A percentile compares a stretch with the other conserved stretches of the same genome.
Conservation (phyloP, 2,888 invertebrate genomes). For the Hirtodrosophila cameraria region DNA sequence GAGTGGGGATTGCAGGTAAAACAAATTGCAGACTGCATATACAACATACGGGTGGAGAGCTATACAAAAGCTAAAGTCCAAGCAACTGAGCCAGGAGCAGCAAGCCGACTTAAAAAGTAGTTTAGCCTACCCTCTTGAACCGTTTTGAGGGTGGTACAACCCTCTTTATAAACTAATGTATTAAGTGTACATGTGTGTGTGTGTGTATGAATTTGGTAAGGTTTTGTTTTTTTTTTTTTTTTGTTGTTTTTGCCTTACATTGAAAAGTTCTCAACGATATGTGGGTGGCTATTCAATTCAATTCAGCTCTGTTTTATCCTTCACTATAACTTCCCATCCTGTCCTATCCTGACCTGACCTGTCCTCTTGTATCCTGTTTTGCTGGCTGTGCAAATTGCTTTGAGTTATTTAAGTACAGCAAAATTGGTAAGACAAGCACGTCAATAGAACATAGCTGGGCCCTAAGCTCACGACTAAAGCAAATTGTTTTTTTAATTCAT, state of each 20-base stretch:
- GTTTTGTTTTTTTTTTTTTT: constrained; percentile 47
- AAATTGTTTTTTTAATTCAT: constrained; percentile 27
- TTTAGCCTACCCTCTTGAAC: constrained; percentile 22
- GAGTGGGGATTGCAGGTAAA: constrained; percentile 9
- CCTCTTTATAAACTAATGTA: not conserved
- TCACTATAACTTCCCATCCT: too few relatives aligned
- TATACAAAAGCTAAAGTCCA: constrained; percentile 5
- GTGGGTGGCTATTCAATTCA: constrained; percentile 5
- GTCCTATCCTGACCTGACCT: constrained; percentile 1
- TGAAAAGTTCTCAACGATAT: constrained; percentile 18
- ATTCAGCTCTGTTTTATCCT: not conserved
- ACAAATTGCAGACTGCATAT: constrained; percentile 70
- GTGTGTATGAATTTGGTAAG: constrained; percentile 63
- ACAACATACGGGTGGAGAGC: constrained; percentile 33
- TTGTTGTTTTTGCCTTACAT: constrained; percentile 6
- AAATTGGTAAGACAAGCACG: constrained; percentile 53
- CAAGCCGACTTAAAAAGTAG: constrained; percentile 51
- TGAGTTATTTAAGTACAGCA: constrained; percentile 52
- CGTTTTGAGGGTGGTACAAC: not conserved
- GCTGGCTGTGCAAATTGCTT: constrained; percentile 56
- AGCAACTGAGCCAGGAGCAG: constrained; percentile 35
- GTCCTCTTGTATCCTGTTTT: too few relatives aligned
- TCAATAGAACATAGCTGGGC: constrained; percentile 25
- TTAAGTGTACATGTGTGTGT: constrained; percentile 2
- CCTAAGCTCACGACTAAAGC: constrained; percentile 4